These are phyloP conservation scores for Plumapathes pennacea DNA, from an alignment of 92 coral and sea anemone genomes.

Conservation along the genomic window DNA sequence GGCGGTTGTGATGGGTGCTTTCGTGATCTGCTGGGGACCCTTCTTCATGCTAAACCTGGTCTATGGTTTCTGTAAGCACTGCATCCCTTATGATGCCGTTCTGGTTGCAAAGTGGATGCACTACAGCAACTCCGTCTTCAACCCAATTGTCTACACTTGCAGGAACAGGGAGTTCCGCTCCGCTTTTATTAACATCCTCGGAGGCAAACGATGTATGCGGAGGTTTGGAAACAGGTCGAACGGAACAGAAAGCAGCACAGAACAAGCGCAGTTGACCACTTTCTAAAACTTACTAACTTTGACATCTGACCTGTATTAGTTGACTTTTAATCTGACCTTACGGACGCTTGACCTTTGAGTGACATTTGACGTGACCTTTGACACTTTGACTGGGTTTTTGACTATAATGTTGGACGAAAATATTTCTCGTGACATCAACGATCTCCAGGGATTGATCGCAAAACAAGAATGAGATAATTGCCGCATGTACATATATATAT, in stretches of 20 bases:
- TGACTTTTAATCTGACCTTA: no score
- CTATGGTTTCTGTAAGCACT: conserved; percentile 60
- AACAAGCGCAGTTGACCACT: no score
- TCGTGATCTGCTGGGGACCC: conserved; percentile 90
- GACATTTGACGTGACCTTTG: no score
- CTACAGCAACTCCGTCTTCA: conserved; percentile 77
- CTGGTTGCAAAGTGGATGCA: conserved; percentile 96
- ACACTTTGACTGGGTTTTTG: no score
- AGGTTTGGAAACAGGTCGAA: neutral
- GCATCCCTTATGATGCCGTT: conserved; percentile 59
- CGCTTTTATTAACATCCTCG: conserved; percentile 69
- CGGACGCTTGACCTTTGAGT: no score
- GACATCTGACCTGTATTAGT: no score
- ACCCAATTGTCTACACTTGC: conserved; percentile 90
- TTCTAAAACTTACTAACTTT: no score
- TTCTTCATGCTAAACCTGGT: conserved; percentile 76
- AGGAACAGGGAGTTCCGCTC: conserved; percentile 87
- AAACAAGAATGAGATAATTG: no score
- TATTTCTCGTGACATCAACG: no score
- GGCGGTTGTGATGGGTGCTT: conserved; percentile 93
- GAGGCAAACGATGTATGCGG: conserved; percentile 45
- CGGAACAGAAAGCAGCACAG: conserved; percentile 14
- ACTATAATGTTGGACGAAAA: no score
- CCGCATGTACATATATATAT: no score
- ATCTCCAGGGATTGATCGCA: no score